phyloP scores from a whole-genome alignment of 2,797 vertebrate species.

The Graptemys geographica region DNA sequence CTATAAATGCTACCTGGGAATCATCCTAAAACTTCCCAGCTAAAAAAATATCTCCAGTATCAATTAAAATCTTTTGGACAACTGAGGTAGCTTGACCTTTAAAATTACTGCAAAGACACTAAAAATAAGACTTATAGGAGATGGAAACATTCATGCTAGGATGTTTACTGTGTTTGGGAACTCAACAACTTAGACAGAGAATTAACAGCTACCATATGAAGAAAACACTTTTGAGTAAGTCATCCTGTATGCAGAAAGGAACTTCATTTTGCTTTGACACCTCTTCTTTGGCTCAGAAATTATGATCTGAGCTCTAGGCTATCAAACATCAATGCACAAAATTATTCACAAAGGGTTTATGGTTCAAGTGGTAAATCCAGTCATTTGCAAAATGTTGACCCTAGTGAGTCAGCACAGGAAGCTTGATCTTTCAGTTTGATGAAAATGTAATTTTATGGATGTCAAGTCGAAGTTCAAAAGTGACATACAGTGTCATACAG shows the following conservation, averaged over 20 bases:
- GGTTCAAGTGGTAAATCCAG: conserved; percentile 86
- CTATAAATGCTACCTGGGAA: conserved; percentile 51
- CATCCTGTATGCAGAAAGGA: conserved; percentile 79
- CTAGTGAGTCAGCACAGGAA: conserved; percentile 82
- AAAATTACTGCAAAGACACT: conserved; percentile 9
- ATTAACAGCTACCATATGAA: conserved; percentile 63
- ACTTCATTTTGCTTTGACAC: conserved; percentile 76
- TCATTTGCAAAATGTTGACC: conserved; percentile 86
- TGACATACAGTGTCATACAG: conserved; percentile 83
- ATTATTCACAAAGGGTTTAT: conserved; percentile 85
- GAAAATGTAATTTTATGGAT: conserved; percentile 87
- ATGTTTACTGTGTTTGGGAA: conserved; percentile 51
- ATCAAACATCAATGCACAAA: conserved; percentile 82
- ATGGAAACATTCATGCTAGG: background rate
- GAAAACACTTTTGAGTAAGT: conserved; percentile 56
- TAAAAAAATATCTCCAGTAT: conserved; percentile 20
- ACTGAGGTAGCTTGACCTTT: background rate
- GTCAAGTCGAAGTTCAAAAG: conserved; percentile 86
- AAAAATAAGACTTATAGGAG: background rate
- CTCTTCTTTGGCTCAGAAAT: conserved; percentile 79
- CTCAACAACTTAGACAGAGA: conserved; percentile 34
- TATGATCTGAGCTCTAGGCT: conserved; percentile 83
- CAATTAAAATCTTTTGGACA: conserved; percentile 42
- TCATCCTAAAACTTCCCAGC: background rate
- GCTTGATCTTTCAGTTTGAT: conserved; percentile 86